Conservation (phyloP, 2,113 vertebrate genomes). For the Speoplatyrhinus poulsoni region DNA sequence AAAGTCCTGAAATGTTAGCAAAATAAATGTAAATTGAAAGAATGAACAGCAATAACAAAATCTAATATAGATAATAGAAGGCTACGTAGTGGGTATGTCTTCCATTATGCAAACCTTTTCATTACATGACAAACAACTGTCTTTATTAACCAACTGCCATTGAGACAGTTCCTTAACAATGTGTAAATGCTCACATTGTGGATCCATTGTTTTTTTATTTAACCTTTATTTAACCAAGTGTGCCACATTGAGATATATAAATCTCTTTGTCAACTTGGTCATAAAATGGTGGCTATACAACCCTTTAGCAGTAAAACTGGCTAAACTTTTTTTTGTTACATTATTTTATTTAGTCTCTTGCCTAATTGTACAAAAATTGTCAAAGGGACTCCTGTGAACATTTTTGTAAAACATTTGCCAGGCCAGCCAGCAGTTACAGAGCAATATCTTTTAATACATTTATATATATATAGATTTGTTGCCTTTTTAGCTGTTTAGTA, state of each 20-base stretch:
- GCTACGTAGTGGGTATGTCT: background rate
- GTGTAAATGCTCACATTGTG: slow-evolving; percentile 30
- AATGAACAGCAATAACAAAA: slow-evolving; percentile 41
- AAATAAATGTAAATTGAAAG: slow-evolving; percentile 55
- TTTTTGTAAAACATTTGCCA: slow-evolving; percentile 40
- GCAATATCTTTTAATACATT: slow-evolving; percentile 64
- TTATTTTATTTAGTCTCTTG: slow-evolving; percentile 61
- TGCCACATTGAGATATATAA: no score
- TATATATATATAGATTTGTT: slow-evolving; percentile 57
- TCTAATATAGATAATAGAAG: no score
- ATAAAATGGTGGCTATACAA: background rate
- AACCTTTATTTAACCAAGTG: no score
- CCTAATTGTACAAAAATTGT: slow-evolving; percentile 51
- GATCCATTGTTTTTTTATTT: slow-evolving; percentile 18
- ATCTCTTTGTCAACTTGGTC: no score
- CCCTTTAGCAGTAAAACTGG: slow-evolving; percentile 15
- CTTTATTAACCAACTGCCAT: background rate
- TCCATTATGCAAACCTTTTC: slow-evolving; percentile 14
- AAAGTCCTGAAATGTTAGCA: slow-evolving; percentile 36
- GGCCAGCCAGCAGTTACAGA: slow-evolving; percentile 53
- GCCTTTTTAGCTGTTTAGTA: slow-evolving; percentile 45
- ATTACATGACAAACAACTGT: background rate
- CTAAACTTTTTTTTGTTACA: slow-evolving; percentile 26
- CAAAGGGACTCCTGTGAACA: slow-evolving; percentile 64
- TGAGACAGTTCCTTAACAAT: slow-evolving; percentile 13